Base-by-base conservation (phyloP, 2,113 vertebrate species). In the Hyperoodon ampullatus region DNA sequence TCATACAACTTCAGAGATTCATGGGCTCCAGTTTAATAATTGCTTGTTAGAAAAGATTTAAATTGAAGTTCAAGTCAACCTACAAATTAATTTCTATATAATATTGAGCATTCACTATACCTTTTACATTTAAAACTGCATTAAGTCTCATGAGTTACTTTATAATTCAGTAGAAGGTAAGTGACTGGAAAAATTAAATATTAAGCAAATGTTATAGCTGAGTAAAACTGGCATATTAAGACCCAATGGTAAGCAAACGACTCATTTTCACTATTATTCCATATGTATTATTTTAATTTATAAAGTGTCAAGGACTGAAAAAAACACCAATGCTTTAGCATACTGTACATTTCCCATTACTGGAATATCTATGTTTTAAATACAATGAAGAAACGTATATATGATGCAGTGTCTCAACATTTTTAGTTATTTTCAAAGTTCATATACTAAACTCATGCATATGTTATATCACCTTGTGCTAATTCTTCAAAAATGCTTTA, bases 101-200 rank as follows among this genome's bases (percentile, higher is more conserved):
- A 88, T 72, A 53, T 39, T 71, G 39, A 75, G 11, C 6, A 91
- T 77, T 96, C 33, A 90, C 30, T 89, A 28, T 65, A 50, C 12
- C 5, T 44, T 90, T 80, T 74, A 72, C 39, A 90, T 63, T 85
- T 80, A 89, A 93, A 81, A 28, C 2, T 63, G 6, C 42, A 77
- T 84, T 72, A 78, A 33, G 2, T 66, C 23, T 82, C 6, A 88
- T 61, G 26, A 74, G 39, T 47, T 78, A 94, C 13, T 65, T 93
- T 81, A 58, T 28, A 84, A 95, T 86, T 88, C 23, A 86, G 21
- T 71, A 85, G 39, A 91, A 88, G 21, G 12, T 90, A 95, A 77
- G 28, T 91, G 39, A 85, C 53, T 94, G 16, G 39, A 95, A 96
- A 97, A 94, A 93, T 63, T 90, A 71, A 55, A 65, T 92, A 93